Base-by-base conservation (phyloP, 2,888 invertebrate species). In the Meghimatium bilineatum region DNA sequence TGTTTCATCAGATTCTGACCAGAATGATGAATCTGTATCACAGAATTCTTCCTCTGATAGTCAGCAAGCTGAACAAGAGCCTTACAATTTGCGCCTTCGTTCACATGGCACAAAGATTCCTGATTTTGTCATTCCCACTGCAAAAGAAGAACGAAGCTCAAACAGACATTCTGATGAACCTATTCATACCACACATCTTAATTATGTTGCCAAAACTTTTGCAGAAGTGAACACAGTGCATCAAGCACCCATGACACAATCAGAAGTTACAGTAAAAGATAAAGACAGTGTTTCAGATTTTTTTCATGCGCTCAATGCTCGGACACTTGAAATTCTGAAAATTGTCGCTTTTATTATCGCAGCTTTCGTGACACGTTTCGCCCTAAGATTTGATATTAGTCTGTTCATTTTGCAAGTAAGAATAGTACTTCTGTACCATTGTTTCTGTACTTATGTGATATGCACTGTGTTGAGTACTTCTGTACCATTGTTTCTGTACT, bases 371-470 rank as follows among this genome's bases (percentile, higher is more conserved):
- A 87, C 89, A 78, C 86, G 90, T 56, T 88, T 87, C 83, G 85
- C 90, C 14, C 85, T 91, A 23, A 83, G 88, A 8, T 84, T 88
- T 75, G 90, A 90, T n/a, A 86, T 89, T 86, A 90, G 91, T 20
- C 78, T 90, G 60, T 88, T 90, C 77, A 89, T 90, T 86, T 83
- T 91, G 66, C 88, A 90, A 89, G 91, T 91, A 84, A 85, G 85
- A 81, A n/a, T n/a, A n/a, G n/a, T n/a, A n/a, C n/a, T n/a, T n/a
- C n/a, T n/a, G n/a, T n/a, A n/a, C n/a, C n/a, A n/a, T n/a, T n/a
- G n/a, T n/a, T n/a, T n/a, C n/a, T n/a, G n/a, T n/a, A n/a, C n/a
- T n/a, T n/a, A n/a, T n/a, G n/a, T n/a, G n/a, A n/a, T n/a, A n/a
- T n/a, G n/a, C n/a, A n/a, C n/a, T n/a, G n/a, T n/a, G n/a, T n/a